Evolutionary conservation across 2,888 invertebrate species (phyloP), one percentile per base, ranked within the genome.

Genomic region (Agrotis clavis): DNA sequence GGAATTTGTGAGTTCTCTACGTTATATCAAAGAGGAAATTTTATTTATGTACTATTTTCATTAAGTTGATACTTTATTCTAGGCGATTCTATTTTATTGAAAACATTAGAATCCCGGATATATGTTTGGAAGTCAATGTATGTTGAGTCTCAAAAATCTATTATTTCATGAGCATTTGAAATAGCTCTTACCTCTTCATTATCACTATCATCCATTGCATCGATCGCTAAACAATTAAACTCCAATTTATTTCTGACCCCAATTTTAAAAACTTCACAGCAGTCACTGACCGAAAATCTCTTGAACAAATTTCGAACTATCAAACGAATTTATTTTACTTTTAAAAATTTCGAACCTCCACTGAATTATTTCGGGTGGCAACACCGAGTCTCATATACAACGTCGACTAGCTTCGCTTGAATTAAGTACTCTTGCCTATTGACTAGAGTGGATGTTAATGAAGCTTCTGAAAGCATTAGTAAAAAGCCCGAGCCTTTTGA

Each of bases 371-470:
- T 82, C 57, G 63, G 61, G 51, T 77, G 48, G 79, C 54, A 86
- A 86, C 85, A 86, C 72, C 57, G 54, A 79, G 66, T 67, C 78
- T 86, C 79, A 79, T 81, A 79, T 81, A 79, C 73, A 81, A 63
- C 83, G 84, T 81, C 83, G 83, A 84, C 88, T 82, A 77, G 79
- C 81, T 74, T 83, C 88, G 89, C 90, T 91, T 88, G 88, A 91
- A 91, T 92, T 91, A 93, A 93, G 91, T 88, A 89, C 91, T 88
- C 88, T 89, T 85, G 82, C 87, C 92, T 92, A 93, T 94, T 93
- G 93, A 93, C 89, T 88, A 90, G 90, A 92, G 92, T 92, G 92
- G 90, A 93, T 93, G 94, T 93, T 95, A 95, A 95, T 95, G 95
- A 94, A 94, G 92, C 90, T 83, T 87, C 90, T 93, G 92, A 92